Percentiles rank a stretch among this genome's conserved stretches.
These are phyloP conservation scores for Spialia ferax DNA, from an alignment of 2,888 invertebrate genomes.

Conservation along the genomic window DNA sequence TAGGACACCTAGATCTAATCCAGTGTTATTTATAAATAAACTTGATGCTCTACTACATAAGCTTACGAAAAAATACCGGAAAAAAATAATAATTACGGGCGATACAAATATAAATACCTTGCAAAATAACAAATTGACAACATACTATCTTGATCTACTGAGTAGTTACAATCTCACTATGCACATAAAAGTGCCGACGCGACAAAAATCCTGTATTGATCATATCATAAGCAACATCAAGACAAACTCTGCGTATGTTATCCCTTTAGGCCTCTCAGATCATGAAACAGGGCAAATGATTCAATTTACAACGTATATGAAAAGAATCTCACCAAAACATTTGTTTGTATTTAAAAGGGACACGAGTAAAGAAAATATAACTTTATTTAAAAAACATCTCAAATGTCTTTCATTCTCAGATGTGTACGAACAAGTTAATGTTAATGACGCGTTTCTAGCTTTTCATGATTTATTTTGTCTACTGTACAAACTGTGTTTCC, in stretches of 20 bases:
- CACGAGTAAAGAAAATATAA: not conserved
- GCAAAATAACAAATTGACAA: constrained; percentile 2
- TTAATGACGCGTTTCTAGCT: constrained; percentile 9
- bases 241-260: no score
- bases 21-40: constrained; percentile 1
- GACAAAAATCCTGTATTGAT: constrained; percentile 40
- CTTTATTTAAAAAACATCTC: constrained; percentile 7
- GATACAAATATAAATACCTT: constrained; percentile 16
- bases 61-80: not conserved
- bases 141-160: not conserved
- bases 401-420: not conserved
- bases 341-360: constrained; percentile 4
- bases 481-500: constrained; percentile 20
- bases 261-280: no score
- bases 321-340: no score
- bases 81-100: constrained; percentile 10
- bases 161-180: constrained; percentile 28
- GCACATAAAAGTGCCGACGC: constrained; percentile 36
- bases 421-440: not conserved
- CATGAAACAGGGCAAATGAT: no score
- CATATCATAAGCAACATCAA: constrained; percentile 33
- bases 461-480: constrained; percentile 23
- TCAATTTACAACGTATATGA: no score
- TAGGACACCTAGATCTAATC: constrained; percentile 14
- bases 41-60: constrained; percentile 3